These are phyloP conservation scores for Paedocypris sp. DNA, from an alignment of 2,113 vertebrate species.

Conservation along the genomic window DNA sequence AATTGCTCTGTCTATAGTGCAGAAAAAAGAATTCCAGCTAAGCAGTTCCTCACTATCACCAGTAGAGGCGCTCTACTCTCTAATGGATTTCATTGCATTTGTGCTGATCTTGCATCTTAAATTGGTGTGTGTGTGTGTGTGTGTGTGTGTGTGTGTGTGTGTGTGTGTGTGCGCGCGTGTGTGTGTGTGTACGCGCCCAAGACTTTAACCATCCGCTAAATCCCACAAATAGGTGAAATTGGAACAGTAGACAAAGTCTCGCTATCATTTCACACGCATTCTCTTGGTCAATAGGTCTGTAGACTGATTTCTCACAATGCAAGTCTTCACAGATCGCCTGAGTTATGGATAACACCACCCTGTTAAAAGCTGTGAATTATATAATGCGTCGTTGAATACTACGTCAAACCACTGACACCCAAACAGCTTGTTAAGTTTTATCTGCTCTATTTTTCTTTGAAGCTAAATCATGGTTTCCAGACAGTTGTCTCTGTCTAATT, in stretches of 20 bases:
- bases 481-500: not conserved
- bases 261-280: not conserved
- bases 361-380: not conserved
- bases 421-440: not conserved
- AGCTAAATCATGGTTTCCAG: not conserved
- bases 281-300: not conserved
- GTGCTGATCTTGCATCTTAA: not conserved
- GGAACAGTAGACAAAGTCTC: not conserved
- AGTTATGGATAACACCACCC: not conserved
- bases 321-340: not conserved
- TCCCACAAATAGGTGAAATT: conserved; percentile 6
- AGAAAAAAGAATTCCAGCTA: too few species aligned
- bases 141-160: not conserved
- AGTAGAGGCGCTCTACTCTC: conserved; percentile 15
- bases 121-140: not conserved
- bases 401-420: not conserved
- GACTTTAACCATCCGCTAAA: not conserved
- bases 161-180: not conserved
- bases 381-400: not conserved
- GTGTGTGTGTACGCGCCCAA: not conserved
- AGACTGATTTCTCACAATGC: not conserved
- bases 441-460: not conserved
- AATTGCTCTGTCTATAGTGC: too few species aligned
- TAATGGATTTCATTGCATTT: not conserved
- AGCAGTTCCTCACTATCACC: not conserved